phyloP scores from a whole-genome alignment of 2,888 invertebrate species.

The Ichneumoninae sp. region DNA sequence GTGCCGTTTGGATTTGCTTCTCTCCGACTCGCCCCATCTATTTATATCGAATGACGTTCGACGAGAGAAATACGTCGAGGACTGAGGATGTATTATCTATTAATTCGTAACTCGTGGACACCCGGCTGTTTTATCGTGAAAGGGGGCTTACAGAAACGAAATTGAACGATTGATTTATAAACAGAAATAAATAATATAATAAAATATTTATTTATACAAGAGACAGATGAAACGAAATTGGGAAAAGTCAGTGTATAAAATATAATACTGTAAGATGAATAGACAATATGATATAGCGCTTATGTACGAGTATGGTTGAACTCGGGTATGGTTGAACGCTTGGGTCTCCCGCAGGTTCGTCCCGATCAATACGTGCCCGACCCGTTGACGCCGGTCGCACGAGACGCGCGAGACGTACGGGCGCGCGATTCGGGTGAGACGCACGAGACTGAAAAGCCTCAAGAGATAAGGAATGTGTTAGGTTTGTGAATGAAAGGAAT shows the following conservation, averaged over 20 bases:
- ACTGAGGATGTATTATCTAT: constrained; percentile 21
- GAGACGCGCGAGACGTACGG: constrained; percentile 49
- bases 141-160: not conserved
- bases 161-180: not conserved
- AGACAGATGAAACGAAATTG: too few species aligned
- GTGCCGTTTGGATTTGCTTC: not conserved
- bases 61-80: constrained; percentile 21
- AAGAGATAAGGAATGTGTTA: not conserved
- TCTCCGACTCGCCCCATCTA: constrained; percentile 14
- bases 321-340: constrained; percentile 25
- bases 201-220: not conserved
- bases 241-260: too few species aligned
- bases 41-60: constrained; percentile 49
- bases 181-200: not conserved
- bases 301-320: not conserved
- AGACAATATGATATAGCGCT: not conserved
- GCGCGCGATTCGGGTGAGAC: not conserved
- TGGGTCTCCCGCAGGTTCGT: constrained; percentile 41
- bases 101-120: not conserved
- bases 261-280: too few species aligned
- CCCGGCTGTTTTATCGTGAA: constrained; percentile 4
- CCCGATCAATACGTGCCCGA: constrained; percentile 67
- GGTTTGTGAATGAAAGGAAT: not conserved
- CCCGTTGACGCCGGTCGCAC: constrained; percentile 61
- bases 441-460: not conserved